Conservation (phyloP, 53 echinoderm and acorn worm genomes). For the Astropecten irregularis region DNA sequence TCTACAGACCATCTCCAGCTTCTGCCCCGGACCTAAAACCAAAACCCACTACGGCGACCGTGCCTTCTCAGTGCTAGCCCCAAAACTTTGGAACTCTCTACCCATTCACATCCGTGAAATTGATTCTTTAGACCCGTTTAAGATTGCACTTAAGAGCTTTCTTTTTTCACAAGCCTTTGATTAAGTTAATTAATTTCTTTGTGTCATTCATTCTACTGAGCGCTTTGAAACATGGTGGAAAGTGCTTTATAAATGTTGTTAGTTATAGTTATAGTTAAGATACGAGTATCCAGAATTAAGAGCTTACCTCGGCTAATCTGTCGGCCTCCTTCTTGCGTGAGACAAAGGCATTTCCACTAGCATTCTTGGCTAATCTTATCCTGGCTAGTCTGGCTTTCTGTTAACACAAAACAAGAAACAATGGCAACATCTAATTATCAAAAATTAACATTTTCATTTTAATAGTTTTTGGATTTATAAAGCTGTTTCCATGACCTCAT, state of each 20-base stretch:
- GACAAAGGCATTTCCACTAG: slow-evolving; percentile 98
- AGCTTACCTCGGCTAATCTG: slow-evolving; percentile 91
- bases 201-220: too few relatives aligned
- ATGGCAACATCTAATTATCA: neutral
- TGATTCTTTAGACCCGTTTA: too few relatives aligned
- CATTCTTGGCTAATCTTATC: slow-evolving; percentile 95
- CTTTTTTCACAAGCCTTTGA: neutral
- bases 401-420: slow-evolving; percentile 18
- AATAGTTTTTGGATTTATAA: too few relatives aligned
- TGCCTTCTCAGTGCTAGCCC: too few relatives aligned
- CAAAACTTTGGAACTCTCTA: too few relatives aligned
- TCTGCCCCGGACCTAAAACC: neutral
- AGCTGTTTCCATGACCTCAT: too few relatives aligned
- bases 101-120: too few relatives aligned
- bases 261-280: too few relatives aligned
- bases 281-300: neutral
- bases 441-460: neutral
- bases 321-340: slow-evolving; percentile 98
- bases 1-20: too few relatives aligned
- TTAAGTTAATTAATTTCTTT: neutral
- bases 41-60: neutral
- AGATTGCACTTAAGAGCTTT: too few relatives aligned
- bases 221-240: too few relatives aligned
- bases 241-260: too few relatives aligned
- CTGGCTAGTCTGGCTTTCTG: slow-evolving; percentile 97